A percentile compares a stretch with the other conserved stretches of the same genome.
phyloP scores from a whole-genome alignment of 2,888 invertebrate species.

The Subacronicta megacephala region DNA sequence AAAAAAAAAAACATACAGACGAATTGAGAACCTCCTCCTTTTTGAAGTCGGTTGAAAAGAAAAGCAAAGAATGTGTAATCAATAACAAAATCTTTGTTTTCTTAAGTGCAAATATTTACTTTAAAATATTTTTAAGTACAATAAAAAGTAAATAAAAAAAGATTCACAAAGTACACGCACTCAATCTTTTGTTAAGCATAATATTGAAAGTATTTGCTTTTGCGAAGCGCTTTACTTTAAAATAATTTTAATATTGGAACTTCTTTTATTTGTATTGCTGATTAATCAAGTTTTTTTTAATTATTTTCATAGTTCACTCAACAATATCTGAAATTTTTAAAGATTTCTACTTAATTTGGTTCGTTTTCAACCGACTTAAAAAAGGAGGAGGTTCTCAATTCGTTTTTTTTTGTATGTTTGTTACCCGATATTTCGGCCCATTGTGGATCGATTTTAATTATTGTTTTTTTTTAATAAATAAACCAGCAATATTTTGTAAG shows the following conservation, averaged over 20 bases:
- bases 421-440: no score
- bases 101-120: not conserved
- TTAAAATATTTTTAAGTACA: not conserved
- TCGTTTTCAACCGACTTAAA: no score
- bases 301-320: not conserved
- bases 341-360: not conserved
- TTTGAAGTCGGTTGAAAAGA: not conserved
- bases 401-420: no score
- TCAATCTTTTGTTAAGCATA: not conserved
- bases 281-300: not conserved
- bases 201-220: not conserved
- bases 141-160: not conserved
- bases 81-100: conserved; percentile 2
- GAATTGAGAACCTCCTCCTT: no score
- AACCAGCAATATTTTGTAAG: no score
- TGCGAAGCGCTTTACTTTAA: not conserved
- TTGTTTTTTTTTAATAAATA: no score
- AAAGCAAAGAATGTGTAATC: not conserved
- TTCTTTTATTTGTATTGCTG: not conserved
- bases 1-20: no score
- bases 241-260: not conserved
- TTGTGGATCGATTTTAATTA: no score
- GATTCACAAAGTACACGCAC: not conserved
- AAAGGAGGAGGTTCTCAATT: no score
- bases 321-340: not conserved